These are phyloP conservation scores for Drosophila kambysellisi DNA, from an alignment of 2,888 invertebrate species.

Conservation along the genomic window DNA sequence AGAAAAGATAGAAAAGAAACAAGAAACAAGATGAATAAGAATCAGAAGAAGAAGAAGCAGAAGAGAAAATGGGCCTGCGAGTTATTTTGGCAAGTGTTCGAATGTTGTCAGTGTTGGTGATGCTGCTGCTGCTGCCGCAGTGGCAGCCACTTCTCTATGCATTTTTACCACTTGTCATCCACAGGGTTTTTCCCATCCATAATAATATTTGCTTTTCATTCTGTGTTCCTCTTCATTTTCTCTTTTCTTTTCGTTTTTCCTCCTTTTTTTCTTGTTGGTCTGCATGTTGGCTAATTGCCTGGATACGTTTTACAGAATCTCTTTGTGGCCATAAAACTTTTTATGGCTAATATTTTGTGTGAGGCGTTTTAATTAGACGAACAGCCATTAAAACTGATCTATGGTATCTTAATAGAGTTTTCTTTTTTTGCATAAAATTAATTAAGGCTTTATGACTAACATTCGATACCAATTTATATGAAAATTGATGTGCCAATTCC, in stretches of 20 bases:
- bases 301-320: conserved; percentile 54
- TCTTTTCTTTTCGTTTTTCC: not conserved
- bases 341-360: conserved; percentile 56
- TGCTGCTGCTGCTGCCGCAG: not conserved
- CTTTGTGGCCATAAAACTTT: conserved; percentile 59
- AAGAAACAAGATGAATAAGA: not conserved
- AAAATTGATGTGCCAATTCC: conserved; percentile 9
- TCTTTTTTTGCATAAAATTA: conserved; percentile 27
- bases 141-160: conserved; percentile 3
- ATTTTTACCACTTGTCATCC: conserved; percentile 39
- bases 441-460: conserved; percentile 49
- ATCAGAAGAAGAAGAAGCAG: not conserved
- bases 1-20: not conserved
- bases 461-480: conserved; percentile 19
- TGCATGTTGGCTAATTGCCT: conserved; percentile 64
- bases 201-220: conserved; percentile 74
- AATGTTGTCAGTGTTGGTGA: conserved; percentile 42
- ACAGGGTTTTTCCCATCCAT: conserved; percentile 36
- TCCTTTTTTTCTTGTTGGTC: not conserved
- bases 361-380: conserved; percentile 67
- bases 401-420: conserved; percentile 57
- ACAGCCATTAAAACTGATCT: conserved; percentile 63
- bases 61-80: conserved; percentile 26
- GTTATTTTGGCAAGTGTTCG: conserved; percentile 67
- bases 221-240: conserved; percentile 10